A percentile compares a stretch with the other conserved stretches of the same genome.
These are phyloP conservation scores for Ophion ellenae DNA, from an alignment of 2,888 invertebrate genomes.

Conservation along the genomic window DNA sequence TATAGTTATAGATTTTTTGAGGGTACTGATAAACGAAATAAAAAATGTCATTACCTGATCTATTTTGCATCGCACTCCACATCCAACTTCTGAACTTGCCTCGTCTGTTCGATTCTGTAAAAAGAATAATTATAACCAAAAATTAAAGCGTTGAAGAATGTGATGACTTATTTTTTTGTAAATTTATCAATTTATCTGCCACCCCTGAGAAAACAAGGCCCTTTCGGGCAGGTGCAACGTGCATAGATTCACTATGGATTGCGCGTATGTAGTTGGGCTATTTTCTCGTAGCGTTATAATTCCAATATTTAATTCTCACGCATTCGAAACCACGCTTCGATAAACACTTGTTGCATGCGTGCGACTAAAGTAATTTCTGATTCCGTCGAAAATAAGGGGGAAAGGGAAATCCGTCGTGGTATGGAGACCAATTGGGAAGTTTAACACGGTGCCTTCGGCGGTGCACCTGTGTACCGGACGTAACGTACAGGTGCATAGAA, in stretches of 20 bases:
- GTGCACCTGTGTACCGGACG: slow-evolving; percentile 80
- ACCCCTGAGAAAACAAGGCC: not conserved
- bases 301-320: slow-evolving; percentile 55
- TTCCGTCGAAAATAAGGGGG: slow-evolving; percentile 16
- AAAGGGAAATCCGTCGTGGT: slow-evolving; percentile 46
- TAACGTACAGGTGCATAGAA: slow-evolving; percentile 73
- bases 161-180: not conserved
- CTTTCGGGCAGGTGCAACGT: slow-evolving; percentile 16
- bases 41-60: slow-evolving; percentile 87
- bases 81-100: slow-evolving; percentile 87
- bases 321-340: slow-evolving; percentile 71
- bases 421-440: slow-evolving; percentile 11
- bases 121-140: not conserved
- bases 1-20: not conserved
- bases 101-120: slow-evolving; percentile 90
- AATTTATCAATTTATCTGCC: not conserved
- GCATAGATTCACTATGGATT: slow-evolving; percentile 1
- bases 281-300: slow-evolving; percentile 36
- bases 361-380: slow-evolving; percentile 42
- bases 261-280: slow-evolving; percentile 18
- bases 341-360: slow-evolving; percentile 69
- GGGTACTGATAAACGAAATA: not conserved
- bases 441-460: slow-evolving; percentile 49
- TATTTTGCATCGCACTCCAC: slow-evolving; percentile 89
- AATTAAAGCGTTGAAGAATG: not conserved